Percentiles rank a stretch among this genome's conserved stretches.
phyloP scores from a whole-genome alignment of 2,888 invertebrate species.

The Ornithoptera priamus region DNA sequence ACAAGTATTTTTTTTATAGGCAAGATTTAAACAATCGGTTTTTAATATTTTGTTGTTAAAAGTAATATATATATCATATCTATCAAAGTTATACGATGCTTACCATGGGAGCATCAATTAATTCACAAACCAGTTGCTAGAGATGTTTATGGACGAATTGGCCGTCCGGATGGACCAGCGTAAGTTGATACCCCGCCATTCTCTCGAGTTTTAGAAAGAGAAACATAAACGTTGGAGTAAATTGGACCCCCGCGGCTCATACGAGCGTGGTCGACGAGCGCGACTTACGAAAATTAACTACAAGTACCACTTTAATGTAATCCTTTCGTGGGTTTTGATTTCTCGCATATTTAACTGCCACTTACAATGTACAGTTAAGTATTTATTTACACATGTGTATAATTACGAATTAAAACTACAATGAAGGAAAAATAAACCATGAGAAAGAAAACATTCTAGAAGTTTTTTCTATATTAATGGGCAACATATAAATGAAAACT shows the following conservation, averaged over 20 bases:
- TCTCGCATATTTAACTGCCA: conserved; percentile 7
- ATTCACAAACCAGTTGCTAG: conserved; percentile 11
- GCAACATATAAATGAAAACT: no score
- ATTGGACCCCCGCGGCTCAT: conserved; percentile 11
- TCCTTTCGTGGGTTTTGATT: conserved; percentile 15
- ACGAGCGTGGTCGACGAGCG: conserved; percentile 1
- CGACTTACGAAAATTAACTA: conserved; percentile 74
- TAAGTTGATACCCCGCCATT: conserved; percentile 21
- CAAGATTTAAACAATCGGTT: no score
- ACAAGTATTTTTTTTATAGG: not conserved
- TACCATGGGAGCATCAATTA: conserved; percentile 6
- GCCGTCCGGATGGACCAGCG: not conserved
- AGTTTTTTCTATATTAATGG: no score
- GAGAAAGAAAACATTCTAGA: no score
- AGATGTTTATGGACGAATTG: conserved; percentile 9
- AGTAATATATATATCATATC: not conserved
- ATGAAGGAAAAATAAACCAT: no score
- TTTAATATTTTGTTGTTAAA: not conserved
- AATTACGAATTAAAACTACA: not conserved
- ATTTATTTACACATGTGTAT: not conserved
- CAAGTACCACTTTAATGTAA: conserved; percentile 56
- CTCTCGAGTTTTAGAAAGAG: conserved; percentile 15
- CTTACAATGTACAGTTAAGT: not conserved
- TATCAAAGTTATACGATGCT: conserved; percentile 4
- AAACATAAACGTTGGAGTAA: conserved; percentile 18